Base-by-base conservation (phyloP, 2,888 invertebrate genomes). In the Abscondita cerata region DNA sequence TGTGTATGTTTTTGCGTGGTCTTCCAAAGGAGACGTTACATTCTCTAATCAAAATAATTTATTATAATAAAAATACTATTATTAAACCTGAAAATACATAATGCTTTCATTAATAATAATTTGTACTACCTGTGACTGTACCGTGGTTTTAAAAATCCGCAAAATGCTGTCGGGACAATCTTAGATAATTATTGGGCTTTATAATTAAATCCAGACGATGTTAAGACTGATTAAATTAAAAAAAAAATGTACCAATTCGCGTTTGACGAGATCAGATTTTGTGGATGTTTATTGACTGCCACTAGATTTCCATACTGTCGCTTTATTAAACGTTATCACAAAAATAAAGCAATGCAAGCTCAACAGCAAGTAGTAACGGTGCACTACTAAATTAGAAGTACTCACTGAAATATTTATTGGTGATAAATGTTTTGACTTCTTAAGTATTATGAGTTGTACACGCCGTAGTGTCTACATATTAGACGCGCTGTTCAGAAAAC, bases 151-250 rank as follows among this genome's bases (percentile, higher is more conserved):
- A 58, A 52, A 59, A 59, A 33, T 62, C 48, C 62, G 52, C 59
- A 59, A 59, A 58, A 48, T 51, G 4, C 19, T 34, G 44, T 62
- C 51, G 52, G 59, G 55, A 59, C 62, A 62, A 62, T 53, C 59
- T 15, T 59, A 59, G 54, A 41, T 58, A 47, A 55, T 15, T 59
- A 18, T 18, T n/a, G n/a, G n/a, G n/a, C n/a, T 53, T 53, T 48
- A 59, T 44, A 40, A 40, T 54, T 46, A 48, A 52, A 52, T 44
- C 47, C 31, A 44, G 44, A 44, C 18, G 54, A 48, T 15, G 46
- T 54, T 51, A 61, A 63, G 63, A 63, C 63, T 63, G 63, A 63
- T 56, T 63, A 63, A 50, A 40, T 36, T 44, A 41, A 46, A 36
- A 19, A 40, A 59, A 55, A 54, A 57, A 55, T 33, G 59, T 54